Base-by-base conservation (phyloP, 2,888 invertebrate genomes). In the Stomorhina lunata region DNA sequence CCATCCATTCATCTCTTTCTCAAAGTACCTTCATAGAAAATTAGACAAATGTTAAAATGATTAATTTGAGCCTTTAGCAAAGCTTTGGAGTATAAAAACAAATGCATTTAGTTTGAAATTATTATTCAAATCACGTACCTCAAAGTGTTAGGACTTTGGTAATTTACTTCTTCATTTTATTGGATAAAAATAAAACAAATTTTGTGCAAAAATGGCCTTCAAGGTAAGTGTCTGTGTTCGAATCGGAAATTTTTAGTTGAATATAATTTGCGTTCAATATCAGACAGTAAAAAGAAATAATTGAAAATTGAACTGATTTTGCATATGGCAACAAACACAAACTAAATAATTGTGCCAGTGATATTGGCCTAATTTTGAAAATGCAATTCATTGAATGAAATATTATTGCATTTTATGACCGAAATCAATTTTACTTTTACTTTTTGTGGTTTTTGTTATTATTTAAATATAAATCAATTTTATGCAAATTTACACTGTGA, bases 121-220 rank as follows among this genome's bases (percentile, higher is more conserved):
- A 90, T 86, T 86, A 89, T 89, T 89, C 89, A 89, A 79, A 86
- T 61, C 88, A 87, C 87, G 72, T 76, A 85, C 85, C 83, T 86
- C 84, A 83, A 69, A 85, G 85, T 84, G 87, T 87, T 87, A 88
- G 89, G 86, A 59, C 77, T 84, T 77, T 71, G 79, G 71, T 79
- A 10, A 50, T 83, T 76, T 37, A 53, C 29, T 27, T 57, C 48
- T 71, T 73, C 66, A 48, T 78, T 63, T 80, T 80, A n/a, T 81
- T 25, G 63, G 40, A 65, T 72, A 55, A 80, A 53, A 48, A 63
- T 57, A 68, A 25, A 72, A 73, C 71, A 59, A 66, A 69, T 45
- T 73, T 57, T 79, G 40, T 75, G 69, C 69, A 71, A 82, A 86
- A 86, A 89, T 89, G 89, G 85, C 89, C 79, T 89, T 89, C 86